Evolutionary conservation across 2,888 invertebrate species (phyloP), one percentile per base, ranked within the genome.

Genomic region (Shargacucullia verbasci): DNA sequence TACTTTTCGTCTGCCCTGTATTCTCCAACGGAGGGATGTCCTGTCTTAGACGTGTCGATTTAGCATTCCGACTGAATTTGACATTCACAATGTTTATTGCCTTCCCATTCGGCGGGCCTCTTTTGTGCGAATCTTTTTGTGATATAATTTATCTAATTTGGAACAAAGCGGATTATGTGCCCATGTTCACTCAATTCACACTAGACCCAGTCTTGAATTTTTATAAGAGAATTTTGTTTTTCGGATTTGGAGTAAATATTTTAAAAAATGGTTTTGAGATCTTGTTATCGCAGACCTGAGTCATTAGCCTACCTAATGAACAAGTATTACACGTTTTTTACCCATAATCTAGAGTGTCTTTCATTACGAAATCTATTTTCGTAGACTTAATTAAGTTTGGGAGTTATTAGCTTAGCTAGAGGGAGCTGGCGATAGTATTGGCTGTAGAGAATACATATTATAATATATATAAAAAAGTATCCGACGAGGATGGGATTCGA

Each of bases 401-500:
- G 25, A 29, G 70, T 25, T 29, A 50, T 56, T 43, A 59, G 68
- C 29, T 39, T 33, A 35, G 11, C 37, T 39, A 20, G 38, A n/a
- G n/a, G n/a, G n/a, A 50, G 3, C 31, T 33, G 29, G 41, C 48
- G 41, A 39, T 27, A 43, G 15, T 35, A 20, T 14, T 3, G 25
- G 15, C 52, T 50, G 7, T 39, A 14, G n/a, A 7, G 14, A 52
- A 62, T 34, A 37, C 62, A 67, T 45, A 29, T 57, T 39, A 33
- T 8, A 13, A 20, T 12, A 12, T 15, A n/a, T n/a, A n/a, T n/a
- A n/a, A 8, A 40, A 64, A 69, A 59, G 46, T 13, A 3, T 29
- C 67, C 95, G 96, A 96, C 96, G 96, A 96, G 96, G 96, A 96
- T 96, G 96, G 96, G 96, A 96, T 96, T 96, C 96, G 96, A 96